phyloP scores from a whole-genome alignment of 2,888 invertebrate species.

The Drosophila lacicola region DNA sequence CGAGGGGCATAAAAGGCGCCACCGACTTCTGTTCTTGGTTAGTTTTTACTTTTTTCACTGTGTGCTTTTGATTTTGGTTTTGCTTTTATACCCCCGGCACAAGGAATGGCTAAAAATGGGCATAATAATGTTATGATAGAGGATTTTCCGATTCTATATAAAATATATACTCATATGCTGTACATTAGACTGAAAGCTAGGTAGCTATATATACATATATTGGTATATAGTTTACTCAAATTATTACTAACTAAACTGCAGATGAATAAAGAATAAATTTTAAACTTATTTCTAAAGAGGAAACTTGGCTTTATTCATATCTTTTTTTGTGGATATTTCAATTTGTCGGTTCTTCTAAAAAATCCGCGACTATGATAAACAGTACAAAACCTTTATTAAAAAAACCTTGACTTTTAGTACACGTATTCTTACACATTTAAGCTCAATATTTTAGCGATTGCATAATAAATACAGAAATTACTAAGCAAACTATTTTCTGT shows the following conservation, averaged over 20 bases:
- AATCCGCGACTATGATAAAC: too few relatives aligned
- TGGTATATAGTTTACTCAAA: background rate
- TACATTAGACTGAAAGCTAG: background rate
- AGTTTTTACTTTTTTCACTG: constrained; percentile 20
- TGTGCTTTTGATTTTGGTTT: constrained; percentile 17
- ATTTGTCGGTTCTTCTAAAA: too few relatives aligned
- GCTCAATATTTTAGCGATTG: too few relatives aligned
- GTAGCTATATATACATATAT: background rate
- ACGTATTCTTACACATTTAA: too few relatives aligned
- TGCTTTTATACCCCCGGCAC: constrained; percentile 17
- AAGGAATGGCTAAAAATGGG: background rate
- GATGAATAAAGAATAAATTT: background rate
- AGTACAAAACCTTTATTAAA: too few relatives aligned
- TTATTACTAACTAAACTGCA: too few relatives aligned
- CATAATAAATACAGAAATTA: too few relatives aligned
- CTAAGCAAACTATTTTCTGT: background rate
- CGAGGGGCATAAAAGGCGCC: constrained; percentile 12
- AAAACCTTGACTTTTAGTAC: too few relatives aligned
- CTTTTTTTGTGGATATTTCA: too few relatives aligned
- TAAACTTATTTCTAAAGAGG: background rate
- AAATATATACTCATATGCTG: background rate
- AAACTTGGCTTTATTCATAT: background rate
- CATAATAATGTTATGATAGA: background rate
- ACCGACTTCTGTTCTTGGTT: constrained; percentile 21
- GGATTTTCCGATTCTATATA: background rate